Evolutionary conservation across 1,140 invertebrate species (phyloP), one percentile per base, ranked within the genome.

Genomic region (Gonioctena quinquepunctata): DNA sequence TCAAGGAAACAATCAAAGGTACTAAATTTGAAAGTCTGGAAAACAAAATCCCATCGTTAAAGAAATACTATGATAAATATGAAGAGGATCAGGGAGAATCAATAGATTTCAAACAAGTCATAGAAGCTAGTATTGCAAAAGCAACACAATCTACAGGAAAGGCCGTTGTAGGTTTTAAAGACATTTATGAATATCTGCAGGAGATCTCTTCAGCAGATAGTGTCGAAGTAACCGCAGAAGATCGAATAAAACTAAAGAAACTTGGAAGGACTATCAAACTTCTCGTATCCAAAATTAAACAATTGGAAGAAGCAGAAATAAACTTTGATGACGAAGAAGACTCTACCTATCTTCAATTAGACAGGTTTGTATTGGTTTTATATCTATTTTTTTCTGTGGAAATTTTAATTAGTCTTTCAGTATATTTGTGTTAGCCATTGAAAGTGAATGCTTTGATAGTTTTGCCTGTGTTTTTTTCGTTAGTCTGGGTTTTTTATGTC

Each of bases 261-360:
- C 42, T 89, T 2, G 79, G 84, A 68, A 80, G 80, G 5, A 74
- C 83, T 0, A 83, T 89, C 70, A 69, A 80, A 56, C 69, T 76
- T 5, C 82, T 87, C 21, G 74, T 84, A 8, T 81, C 78, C 59
- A 80, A 72, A 7, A 87, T 90, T n/a, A 83, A 83, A 50, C 72
- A 81, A 11, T 66, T 86, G 7, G 85, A 87, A 69, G 76, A 77
- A 28, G 73, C 80, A 21, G 84, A 86, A 68, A 81, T 87, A 2
- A 79, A 87, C 61, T 86, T 83, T 70, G 82, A 82, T 69, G 85
- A 86, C 57, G 86, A 87, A 22, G 82, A 83, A 11, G 76, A 84
- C 75, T 89, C 88, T 28, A 76, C 77, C 52, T 90, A 86, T 77
- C 79, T 89, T 11, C 82, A 86, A 76, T 75, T 85, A 13, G 86